phyloP scores from a whole-genome alignment of 2,797 vertebrate genomes.

The Numenius phaeopus region DNA sequence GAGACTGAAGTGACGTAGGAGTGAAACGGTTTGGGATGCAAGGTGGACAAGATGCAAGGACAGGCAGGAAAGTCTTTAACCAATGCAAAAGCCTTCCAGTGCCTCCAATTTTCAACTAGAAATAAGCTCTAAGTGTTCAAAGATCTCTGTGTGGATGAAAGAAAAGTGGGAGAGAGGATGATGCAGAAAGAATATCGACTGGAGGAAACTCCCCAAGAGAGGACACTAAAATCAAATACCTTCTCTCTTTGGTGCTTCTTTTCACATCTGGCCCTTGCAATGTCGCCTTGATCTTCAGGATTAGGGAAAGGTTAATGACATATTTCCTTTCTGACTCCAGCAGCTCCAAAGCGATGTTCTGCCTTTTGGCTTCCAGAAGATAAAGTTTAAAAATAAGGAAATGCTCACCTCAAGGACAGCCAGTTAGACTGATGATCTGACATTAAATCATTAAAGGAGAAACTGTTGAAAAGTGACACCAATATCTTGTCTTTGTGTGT shows the following conservation, averaged over 20 bases:
- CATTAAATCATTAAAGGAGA: background rate
- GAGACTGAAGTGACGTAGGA: background rate
- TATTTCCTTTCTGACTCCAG: conserved; percentile 96
- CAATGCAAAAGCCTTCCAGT: background rate
- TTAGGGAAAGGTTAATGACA: conserved; percentile 91
- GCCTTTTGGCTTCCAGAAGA: conserved; percentile 87
- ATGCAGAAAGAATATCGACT: background rate
- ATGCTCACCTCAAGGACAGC: background rate
- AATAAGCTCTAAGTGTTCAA: background rate
- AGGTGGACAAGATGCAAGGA: background rate
- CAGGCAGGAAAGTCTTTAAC: background rate
- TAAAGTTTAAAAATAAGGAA: conserved; percentile 27
- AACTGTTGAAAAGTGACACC: background rate
- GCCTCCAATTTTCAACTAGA: background rate
- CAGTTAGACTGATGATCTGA: background rate
- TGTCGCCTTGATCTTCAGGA: conserved; percentile 95
- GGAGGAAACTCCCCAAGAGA: background rate
- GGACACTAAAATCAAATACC: conserved; percentile 78
- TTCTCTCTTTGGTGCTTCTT: conserved; percentile 89
- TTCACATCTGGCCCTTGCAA: conserved; percentile 91
- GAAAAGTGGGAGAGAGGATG: background rate
- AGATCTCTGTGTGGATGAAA: background rate
- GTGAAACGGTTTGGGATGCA: background rate
- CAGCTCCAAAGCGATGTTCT: conserved; percentile 92
- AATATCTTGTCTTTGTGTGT: background rate